These are phyloP conservation scores for Casuarius casuarius DNA, from an alignment of 2,113 vertebrate genomes.

Conservation along the genomic window DNA sequence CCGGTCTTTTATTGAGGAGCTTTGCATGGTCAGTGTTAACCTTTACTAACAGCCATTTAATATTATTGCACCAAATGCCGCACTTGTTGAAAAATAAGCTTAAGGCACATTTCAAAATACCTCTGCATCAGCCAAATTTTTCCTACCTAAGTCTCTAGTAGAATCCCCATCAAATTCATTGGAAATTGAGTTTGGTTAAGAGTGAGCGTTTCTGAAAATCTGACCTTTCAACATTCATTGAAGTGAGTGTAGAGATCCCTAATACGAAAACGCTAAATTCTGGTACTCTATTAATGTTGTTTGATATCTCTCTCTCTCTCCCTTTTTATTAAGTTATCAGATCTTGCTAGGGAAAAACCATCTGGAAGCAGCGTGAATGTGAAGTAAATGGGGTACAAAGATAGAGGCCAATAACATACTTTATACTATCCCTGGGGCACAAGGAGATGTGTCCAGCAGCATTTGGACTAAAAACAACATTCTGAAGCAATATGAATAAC, in stretches of 20 bases:
- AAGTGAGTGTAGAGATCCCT: neutral
- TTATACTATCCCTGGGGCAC: slow-evolving; percentile 8
- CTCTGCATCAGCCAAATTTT: neutral
- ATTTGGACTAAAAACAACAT: slow-evolving; percentile 44
- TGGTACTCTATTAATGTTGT: neutral
- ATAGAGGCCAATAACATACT: neutral
- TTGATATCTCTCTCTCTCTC: neutral
- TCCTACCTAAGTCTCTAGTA: neutral
- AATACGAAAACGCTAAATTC: neutral
- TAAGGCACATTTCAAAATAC: neutral
- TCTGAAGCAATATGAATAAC: slow-evolving; percentile 28
- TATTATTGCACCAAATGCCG: neutral
- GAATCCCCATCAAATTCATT: neutral
- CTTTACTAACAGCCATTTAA: neutral
- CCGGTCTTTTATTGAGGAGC: neutral
- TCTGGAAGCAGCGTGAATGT: neutral
- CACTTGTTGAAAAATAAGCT: neutral
- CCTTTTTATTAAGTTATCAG: too few species aligned
- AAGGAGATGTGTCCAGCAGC: slow-evolving; percentile 15
- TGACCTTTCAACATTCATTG: neutral
- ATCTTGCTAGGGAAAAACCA: neutral
- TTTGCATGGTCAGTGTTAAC: neutral
- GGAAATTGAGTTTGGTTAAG: neutral
- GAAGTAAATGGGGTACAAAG: slow-evolving; percentile 53
- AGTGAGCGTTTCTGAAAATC: neutral